phyloP scores from a whole-genome alignment of 1,140 invertebrate species.

The Drosophila repleta region DNA sequence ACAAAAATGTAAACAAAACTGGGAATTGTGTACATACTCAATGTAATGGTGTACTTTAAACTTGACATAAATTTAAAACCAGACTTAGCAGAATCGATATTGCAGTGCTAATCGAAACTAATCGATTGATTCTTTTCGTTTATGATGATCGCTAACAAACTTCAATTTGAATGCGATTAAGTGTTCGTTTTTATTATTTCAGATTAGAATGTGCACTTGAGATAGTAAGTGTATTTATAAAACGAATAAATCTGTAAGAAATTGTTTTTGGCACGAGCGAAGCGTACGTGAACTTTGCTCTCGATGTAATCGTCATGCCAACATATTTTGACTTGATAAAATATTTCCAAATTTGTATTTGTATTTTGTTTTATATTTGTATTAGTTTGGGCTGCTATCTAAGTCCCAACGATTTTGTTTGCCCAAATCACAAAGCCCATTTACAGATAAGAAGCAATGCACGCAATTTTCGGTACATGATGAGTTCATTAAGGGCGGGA shows the following conservation, averaged over 20 bases:
- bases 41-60: too few species aligned
- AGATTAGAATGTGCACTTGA: constrained; percentile 14
- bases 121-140: too few species aligned
- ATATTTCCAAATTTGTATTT: constrained; percentile 24
- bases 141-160: neutral
- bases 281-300: constrained; percentile 16
- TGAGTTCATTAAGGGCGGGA: neutral
- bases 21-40: too few species aligned
- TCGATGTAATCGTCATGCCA: neutral
- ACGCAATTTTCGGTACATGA: constrained; percentile 5
- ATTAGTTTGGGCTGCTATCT: constrained; percentile 10
- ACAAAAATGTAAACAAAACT: neutral
- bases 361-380: neutral
- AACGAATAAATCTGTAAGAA: constrained; percentile 9
- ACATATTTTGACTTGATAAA: constrained; percentile 12
- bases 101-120: too few species aligned
- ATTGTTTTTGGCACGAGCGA: constrained; percentile 6
- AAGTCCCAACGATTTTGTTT: constrained; percentile 18
- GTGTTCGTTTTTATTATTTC: neutral
- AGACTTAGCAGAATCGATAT: neutral
- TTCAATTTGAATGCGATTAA: neutral
- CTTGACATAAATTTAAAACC: too few species aligned
- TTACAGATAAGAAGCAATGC: constrained; percentile 21
- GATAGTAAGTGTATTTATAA: constrained; percentile 30
- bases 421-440: neutral